Evolutionary conservation across 2,888 invertebrate genomes (phyloP).

Genomic region (Euphydryas editha): DNA sequence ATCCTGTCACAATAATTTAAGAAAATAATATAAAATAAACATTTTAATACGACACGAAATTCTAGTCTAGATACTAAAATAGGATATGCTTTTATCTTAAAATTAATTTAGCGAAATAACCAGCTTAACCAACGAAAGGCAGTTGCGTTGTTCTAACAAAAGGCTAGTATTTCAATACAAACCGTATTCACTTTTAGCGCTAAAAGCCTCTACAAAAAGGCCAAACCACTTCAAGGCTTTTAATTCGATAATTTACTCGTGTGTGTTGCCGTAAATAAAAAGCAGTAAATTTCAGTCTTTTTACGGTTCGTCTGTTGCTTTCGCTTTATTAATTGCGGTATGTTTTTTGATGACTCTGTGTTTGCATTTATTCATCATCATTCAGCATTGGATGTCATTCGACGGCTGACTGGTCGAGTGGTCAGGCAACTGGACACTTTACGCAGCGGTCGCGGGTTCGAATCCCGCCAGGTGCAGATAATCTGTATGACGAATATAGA

Average conservation of each 20-base stretch:
- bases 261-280: constrained; percentile 8
- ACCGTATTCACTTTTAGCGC: constrained; percentile 1
- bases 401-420: no score
- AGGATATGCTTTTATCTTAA: not conserved
- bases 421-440: no score
- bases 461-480: no score
- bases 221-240: constrained; percentile 15
- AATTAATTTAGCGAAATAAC: constrained; percentile 5
- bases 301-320: constrained; percentile 7
- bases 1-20: no score
- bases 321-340: constrained; percentile 7
- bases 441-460: no score
- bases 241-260: constrained; percentile 16
- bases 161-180: constrained; percentile 4
- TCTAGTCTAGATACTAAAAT: not conserved
- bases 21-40: no score
- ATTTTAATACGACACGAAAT: not conserved
- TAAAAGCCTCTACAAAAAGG: constrained; percentile 12
- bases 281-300: not conserved
- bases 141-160: constrained; percentile 8
- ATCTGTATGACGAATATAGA: no score
- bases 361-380: not conserved
- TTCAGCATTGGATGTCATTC: no score
- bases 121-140: constrained; percentile 6
- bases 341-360: constrained; percentile 1